Conservation (phyloP, 1,140 invertebrate genomes). For the Drosophila suzukii region DNA sequence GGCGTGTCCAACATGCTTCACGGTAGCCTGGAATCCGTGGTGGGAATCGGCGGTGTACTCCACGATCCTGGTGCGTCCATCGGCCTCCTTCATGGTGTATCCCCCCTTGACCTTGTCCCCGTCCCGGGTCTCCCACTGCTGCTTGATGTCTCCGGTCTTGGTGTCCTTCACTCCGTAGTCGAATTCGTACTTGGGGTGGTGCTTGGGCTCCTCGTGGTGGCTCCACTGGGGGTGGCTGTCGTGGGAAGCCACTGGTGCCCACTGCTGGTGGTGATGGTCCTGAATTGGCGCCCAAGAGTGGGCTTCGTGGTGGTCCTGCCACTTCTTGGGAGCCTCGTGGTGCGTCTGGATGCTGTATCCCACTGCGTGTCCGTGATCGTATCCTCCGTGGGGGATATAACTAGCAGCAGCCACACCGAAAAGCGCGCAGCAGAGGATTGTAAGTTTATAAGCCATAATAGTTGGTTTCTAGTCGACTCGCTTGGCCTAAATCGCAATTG, state of each 20-base stretch:
- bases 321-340: slow-evolving; percentile 62
- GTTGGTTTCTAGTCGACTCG: slow-evolving; percentile 37
- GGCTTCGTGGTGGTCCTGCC: slow-evolving; percentile 55
- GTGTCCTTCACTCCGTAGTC: slow-evolving; percentile 90
- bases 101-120: slow-evolving; percentile 87
- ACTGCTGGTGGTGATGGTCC: slow-evolving; percentile 27
- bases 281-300: slow-evolving; percentile 14
- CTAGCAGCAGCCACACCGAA: slow-evolving; percentile 42
- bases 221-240: slow-evolving; percentile 26
- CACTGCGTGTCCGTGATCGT: slow-evolving; percentile 37
- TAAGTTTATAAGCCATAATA: slow-evolving; percentile 50
- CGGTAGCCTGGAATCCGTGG: slow-evolving; percentile 86
- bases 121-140: slow-evolving; percentile 87
- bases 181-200: slow-evolving; percentile 89
- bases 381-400: slow-evolving; percentile 30
- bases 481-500: slow-evolving; percentile 48
- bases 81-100: slow-evolving; percentile 87
- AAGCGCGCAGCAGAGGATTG: slow-evolving; percentile 47
- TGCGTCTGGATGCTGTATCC: slow-evolving; percentile 64
- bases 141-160: slow-evolving; percentile 89
- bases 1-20: slow-evolving; percentile 86
- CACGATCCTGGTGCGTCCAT: slow-evolving; percentile 86
- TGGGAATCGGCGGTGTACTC: slow-evolving; percentile 87
- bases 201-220: slow-evolving; percentile 54
- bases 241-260: slow-evolving; percentile 26